Conservation (phyloP, 2,113 vertebrate species). For the Nannospalax galili region DNA sequence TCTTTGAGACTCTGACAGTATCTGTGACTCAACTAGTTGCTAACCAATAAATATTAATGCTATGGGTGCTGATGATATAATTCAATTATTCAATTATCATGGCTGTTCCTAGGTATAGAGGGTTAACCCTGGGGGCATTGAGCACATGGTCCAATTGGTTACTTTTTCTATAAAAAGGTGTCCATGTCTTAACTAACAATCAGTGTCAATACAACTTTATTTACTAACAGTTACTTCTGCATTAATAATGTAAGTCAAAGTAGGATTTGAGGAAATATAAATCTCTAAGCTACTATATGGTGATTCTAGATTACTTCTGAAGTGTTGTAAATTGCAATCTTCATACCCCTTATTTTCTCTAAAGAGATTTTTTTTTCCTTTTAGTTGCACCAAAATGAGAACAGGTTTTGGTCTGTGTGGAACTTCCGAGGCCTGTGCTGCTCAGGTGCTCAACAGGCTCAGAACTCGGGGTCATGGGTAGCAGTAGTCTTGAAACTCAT, state of each 20-base stretch:
- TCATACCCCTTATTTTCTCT: background rate
- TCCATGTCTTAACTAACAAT: background rate
- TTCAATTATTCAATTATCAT: background rate
- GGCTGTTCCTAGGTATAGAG: background rate
- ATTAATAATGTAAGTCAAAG: constrained; percentile 19
- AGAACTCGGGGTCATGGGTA: background rate
- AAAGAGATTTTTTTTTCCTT: background rate
- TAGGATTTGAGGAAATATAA: constrained; percentile 4
- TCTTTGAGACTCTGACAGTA: background rate
- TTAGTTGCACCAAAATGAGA: background rate
- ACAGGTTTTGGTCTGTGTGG: background rate
- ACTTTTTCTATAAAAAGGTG: background rate
- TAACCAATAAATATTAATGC: background rate
- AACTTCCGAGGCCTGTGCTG: background rate
- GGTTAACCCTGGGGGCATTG: background rate
- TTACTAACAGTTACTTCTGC: background rate
- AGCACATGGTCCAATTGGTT: background rate
- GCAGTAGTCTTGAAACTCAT: constrained; percentile 18
- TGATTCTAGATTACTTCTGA: background rate
- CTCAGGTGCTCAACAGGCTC: background rate
- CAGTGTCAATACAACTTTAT: constrained; percentile 4
- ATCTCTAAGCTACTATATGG: background rate
- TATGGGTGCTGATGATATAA: background rate
- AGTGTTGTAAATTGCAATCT: background rate
- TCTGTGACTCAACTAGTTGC: background rate